Evolutionary conservation across 2,113 vertebrate genomes (phyloP).

Genomic region (Pseudopipra pipra): DNA sequence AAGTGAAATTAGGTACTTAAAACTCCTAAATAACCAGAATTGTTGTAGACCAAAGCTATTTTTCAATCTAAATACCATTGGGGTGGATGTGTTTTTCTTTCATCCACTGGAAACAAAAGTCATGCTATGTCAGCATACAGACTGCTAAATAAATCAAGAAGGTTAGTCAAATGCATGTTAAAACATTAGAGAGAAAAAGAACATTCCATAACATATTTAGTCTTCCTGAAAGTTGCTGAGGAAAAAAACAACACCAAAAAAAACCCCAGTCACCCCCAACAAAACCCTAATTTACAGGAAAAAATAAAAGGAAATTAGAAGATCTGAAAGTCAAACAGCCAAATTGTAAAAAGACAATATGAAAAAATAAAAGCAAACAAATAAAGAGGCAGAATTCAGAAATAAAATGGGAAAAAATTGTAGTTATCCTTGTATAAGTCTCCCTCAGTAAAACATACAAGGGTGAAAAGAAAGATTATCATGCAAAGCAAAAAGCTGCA

Average conservation of each 20-base stretch:
- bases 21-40: background rate
- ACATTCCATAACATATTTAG: background rate
- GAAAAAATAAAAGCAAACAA: background rate
- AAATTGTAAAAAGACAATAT: background rate
- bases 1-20: conserved; percentile 2
- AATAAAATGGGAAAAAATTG: background rate
- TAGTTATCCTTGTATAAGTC: background rate
- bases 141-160: conserved; percentile 22
- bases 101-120: conserved; percentile 62
- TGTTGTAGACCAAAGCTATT: background rate
- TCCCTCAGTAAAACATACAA: background rate
- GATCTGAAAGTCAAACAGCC: background rate
- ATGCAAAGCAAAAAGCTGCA: background rate
- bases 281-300: background rate
- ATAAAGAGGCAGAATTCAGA: background rate
- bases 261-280: background rate
- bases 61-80: conserved; percentile 33
- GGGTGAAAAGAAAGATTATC: background rate
- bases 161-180: background rate
- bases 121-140: conserved; percentile 56
- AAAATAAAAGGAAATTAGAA: background rate
- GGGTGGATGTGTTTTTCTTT: conserved; percentile 59
- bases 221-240: background rate
- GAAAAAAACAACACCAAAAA: background rate
- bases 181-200: background rate